Base-by-base conservation (phyloP, 2,113 vertebrate genomes). In the Anas platyrhynchos region DNA sequence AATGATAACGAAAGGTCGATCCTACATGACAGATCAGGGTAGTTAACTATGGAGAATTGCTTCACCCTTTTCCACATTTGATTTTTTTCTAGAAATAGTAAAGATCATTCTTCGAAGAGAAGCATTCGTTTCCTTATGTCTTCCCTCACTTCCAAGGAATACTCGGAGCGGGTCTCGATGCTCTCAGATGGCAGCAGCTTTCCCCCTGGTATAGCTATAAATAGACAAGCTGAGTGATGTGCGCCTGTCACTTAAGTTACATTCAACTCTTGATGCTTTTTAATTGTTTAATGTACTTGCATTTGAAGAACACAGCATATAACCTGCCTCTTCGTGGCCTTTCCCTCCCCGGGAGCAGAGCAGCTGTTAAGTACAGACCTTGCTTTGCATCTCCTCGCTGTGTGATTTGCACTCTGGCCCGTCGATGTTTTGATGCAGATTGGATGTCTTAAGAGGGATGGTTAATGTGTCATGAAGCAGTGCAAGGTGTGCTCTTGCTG, bases 11-110 rank as follows among this genome's bases (percentile, higher is more conserved):
- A 73, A 56, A 76, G 44, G 44, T 67, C 46, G 34, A 79, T 89
- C 58, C 59, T 74, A 8, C 1, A 0, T 54, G 77, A 44, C 48
- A 31, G 0, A 43, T 34, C 54, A 29, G 0, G 9, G 41, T 73
- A 55, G 6, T 14, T 29, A 62, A 7, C n/a, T 41, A 58, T 6
- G 56, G 56, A 52, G 61, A 68, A 41, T n/a, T 73, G 16, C 82
- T 73, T 11, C 46, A 46, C 26, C 55, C 10, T 43, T 58, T 86
- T 34, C 50, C 8, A 2, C 31, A 5, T 58, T 58, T 43, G 25
- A 6, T 46, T 83, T 83, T 55, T 34, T 29, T 34, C 13, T 32
- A 56, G 11, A 56, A 68, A 36, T 11, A 72, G 4, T 61, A 81
- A 91, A 9, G 31, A 14, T 38, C 2, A 41, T 48, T 74, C 34